A percentile compares a stretch with the other conserved stretches of the same genome.
phyloP scores from a whole-genome alignment of 2,888 invertebrate genomes.

The Abrostola triplasia region DNA sequence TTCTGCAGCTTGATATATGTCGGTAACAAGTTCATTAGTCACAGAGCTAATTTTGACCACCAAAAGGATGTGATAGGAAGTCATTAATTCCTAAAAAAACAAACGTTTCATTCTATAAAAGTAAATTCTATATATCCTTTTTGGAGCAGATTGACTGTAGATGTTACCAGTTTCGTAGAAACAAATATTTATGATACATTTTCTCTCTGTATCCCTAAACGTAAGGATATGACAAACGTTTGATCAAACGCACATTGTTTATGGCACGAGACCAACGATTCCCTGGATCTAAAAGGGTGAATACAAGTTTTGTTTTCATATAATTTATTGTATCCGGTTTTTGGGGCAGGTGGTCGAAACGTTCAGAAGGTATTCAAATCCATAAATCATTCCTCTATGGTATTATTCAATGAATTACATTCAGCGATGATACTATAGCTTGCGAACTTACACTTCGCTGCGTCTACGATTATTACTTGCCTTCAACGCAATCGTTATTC shows the following conservation, averaged over 20 bases:
- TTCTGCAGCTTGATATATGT: constrained; percentile 69
- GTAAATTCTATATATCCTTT: too few species aligned
- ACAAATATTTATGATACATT: constrained; percentile 39
- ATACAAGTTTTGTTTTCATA: constrained; percentile 75
- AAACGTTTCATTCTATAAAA: constrained; percentile 28
- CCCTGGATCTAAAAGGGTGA: constrained; percentile 70
- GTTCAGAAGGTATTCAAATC: constrained; percentile 43
- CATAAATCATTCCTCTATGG: constrained; percentile 50
- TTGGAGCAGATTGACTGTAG: too few species aligned
- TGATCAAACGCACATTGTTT: constrained; percentile 50
- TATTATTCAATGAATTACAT: constrained; percentile 47
- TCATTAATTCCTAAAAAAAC: constrained; percentile 64
- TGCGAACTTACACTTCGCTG: constrained; percentile 46
- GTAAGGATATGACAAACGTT: constrained; percentile 44
- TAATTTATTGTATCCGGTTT: constrained; percentile 85
- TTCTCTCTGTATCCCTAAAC: constrained; percentile 25
- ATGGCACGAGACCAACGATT: constrained; percentile 71
- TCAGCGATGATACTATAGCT: constrained; percentile 40
- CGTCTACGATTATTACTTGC: constrained; percentile 26
- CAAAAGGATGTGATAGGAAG: constrained; percentile 70
- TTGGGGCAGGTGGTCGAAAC: constrained; percentile 77
- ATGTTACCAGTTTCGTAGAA: constrained; percentile 13
- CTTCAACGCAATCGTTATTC: constrained; percentile 27
- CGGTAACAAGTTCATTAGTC: constrained; percentile 77
- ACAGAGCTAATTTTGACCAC: constrained; percentile 73